Evolutionary conservation across 2,888 invertebrate species (phyloP).

Genomic region (Drosophila imparisetae): DNA sequence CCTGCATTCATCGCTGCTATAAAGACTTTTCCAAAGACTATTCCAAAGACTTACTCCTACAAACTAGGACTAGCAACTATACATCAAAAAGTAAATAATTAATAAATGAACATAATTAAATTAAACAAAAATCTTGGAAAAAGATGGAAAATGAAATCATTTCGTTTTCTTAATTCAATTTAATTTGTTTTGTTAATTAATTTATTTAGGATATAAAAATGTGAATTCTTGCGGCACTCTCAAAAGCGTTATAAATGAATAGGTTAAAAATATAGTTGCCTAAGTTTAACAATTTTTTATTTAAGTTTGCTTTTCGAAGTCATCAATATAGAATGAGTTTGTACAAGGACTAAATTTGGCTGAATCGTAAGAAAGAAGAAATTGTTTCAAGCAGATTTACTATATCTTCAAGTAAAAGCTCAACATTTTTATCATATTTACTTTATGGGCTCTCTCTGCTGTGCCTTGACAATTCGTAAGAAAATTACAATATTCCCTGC

Average conservation of each 20-base stretch:
- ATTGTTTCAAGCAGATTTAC: not conserved
- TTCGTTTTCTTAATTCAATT: not conserved
- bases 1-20: no score
- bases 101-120: no score
- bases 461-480: not conserved
- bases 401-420: not conserved
- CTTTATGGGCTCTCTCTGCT: not conserved
- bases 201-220: not conserved
- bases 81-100: no score
- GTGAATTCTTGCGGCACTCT: not conserved
- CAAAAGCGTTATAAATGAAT: not conserved
- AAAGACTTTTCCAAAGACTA: no score
- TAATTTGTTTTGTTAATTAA: not conserved
- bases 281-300: not conserved
- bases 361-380: not conserved
- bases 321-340: not conserved
- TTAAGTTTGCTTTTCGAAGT: no score
- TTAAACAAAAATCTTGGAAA: not conserved
- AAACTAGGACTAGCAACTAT: no score
- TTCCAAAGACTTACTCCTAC: not conserved
- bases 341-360: not conserved
- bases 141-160: not conserved
- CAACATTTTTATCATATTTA: not conserved
- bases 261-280: not conserved
- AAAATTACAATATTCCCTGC: constrained; percentile 14